Conservation (phyloP, 2,113 vertebrate species). For the Heliornis fulica region DNA sequence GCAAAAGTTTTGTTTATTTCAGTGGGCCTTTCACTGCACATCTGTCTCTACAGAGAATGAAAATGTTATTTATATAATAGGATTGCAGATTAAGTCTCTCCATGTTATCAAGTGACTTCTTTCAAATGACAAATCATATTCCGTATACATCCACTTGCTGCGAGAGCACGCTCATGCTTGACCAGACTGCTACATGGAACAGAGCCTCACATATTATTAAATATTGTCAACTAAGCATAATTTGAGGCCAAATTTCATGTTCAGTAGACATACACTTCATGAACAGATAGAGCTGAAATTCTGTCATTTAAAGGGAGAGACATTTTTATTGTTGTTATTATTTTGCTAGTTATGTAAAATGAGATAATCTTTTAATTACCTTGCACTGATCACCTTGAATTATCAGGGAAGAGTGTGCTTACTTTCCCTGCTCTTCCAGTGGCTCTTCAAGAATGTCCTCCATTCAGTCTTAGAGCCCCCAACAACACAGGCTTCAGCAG, state of each 20-base stretch:
- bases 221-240: background rate
- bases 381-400: background rate
- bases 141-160: background rate
- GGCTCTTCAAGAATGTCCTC: background rate
- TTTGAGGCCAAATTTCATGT: background rate
- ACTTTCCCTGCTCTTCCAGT: background rate
- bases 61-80: background rate
- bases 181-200: background rate
- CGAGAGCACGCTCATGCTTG: rapidly evolving
- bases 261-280: background rate
- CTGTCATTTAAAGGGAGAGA: background rate
- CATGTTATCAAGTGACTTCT: background rate
- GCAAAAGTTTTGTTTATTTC: background rate
- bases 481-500: background rate
- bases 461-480: background rate
- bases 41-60: background rate
- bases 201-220: background rate
- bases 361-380: background rate
- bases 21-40: background rate
- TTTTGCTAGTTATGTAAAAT: background rate
- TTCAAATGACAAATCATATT: background rate
- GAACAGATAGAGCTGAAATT: background rate
- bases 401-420: background rate
- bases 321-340: background rate
- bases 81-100: background rate